Evolutionary conservation across 2,797 vertebrate genomes (phyloP), one percentile per base, ranked within the genome.

Genomic region (Cossypha polioptera): DNA sequence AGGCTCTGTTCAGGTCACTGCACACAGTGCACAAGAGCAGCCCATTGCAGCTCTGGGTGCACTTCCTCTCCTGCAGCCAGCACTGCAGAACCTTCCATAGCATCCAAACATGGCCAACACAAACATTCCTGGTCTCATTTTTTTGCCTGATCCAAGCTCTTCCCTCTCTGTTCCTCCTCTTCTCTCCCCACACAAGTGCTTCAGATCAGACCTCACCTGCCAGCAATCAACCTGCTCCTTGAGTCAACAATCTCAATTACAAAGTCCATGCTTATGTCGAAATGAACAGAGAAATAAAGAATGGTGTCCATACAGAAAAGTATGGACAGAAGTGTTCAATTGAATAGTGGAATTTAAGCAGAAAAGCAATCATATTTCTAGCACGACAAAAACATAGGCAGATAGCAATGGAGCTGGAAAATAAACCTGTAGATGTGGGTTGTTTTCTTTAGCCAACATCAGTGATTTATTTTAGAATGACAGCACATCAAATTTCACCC

Each of bases 61-160:
- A 59, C 26, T 45, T 54, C 19, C 10, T 36, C 20, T 78, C 21
- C n/a, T 57, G 59, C 65, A 81, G 18, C 33, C 29, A 67, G 25
- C 21, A 9, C 31, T 72, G 57, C 45, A 43, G 35, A 57, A 42
- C 25, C 36, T 55, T 42, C 29, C 55, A 82, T 4, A 5, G 29
- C 29, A 2, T 1, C 61, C 9, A 38, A 63, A 55, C 0, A 0
- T 10, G 48, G 53, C 29, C 29, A 63, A 31, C 31, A 28, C 19
- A 62, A 51, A 55, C 10, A 5, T 5, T 35, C 11, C 57, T 74
- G 11, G 31, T 33, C 26, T 33, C 40, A 2, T n/a, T 74, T 78
- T 38, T 50, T 31, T 26, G 6, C 24, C 54, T 61, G 25, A 65
- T 36, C 21, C 19, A 40, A 55, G 11, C 54, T 42, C 54, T 72